Conservation (phyloP, 2,113 vertebrate genomes). For the Phrynocephalus versicolor region DNA sequence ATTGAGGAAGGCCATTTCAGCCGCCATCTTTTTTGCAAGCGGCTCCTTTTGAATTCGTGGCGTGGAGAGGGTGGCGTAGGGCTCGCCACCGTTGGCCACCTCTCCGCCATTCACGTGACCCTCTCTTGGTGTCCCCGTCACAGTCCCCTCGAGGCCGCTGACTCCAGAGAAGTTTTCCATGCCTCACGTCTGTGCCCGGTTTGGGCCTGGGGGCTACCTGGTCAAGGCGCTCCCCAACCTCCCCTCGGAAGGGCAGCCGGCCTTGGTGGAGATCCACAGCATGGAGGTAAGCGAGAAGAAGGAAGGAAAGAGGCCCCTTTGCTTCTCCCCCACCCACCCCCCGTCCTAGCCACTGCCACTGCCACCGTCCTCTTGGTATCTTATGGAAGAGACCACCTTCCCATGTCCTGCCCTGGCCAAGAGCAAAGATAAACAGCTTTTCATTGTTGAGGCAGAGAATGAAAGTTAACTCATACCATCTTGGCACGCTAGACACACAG, state of each 20-base stretch:
- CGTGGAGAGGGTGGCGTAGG: background rate
- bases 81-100: fast-evolving
- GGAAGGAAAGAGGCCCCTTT: no score
- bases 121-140: background rate
- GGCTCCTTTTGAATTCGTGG: background rate
- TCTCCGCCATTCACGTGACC: background rate
- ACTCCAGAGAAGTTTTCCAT: slow-evolving; percentile 93
- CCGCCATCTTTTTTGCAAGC: background rate
- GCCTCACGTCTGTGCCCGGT: slow-evolving; percentile 91
- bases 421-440: no score
- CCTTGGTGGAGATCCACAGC: slow-evolving; percentile 92
- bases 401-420: no score
- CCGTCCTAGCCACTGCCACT: no score
- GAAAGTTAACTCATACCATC: no score
- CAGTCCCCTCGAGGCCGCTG: slow-evolving; percentile 88
- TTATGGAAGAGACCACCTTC: no score
- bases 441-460: no score
- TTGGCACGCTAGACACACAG: no score
- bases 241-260: slow-evolving; percentile 95
- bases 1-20: background rate
- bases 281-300: slow-evolving; percentile 84
- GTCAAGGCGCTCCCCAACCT: slow-evolving; percentile 91
- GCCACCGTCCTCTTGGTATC: no score
- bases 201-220: slow-evolving; percentile 92
- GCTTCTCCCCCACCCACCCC: no score